Base-by-base conservation (phyloP, 2,797 vertebrate species). In the Artibeus lituratus region DNA sequence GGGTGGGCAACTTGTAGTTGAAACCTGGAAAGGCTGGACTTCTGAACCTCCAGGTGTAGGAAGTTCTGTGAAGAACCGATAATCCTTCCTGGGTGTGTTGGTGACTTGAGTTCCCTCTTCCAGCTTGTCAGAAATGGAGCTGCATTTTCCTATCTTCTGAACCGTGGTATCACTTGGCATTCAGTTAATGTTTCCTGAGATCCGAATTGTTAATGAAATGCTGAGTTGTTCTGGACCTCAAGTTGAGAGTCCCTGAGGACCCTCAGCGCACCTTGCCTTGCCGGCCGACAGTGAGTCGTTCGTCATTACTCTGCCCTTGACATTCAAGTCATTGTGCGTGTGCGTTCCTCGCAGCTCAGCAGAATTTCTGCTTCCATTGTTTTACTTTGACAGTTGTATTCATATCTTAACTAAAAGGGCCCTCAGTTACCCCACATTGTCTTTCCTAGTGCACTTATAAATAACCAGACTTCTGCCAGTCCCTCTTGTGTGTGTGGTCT, bases 81-180 rank as follows among this genome's bases (percentile, higher is more conserved):
- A n/a, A 3, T 82, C 44, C 37, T 44, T 76, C 12, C 49, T 21
- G 53, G 89, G 14, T 78, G 10, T 39, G 8, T n/a, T 42, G 32
- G 14, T n/a, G 81, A n/a, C 90, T 69, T 76, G 10, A 29, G 70
- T 67, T 82, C 42, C 2, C 69, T 87, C 51, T 57, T 92, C 35
- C 16, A 53, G 3, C 69, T 97, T 85, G 47, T 86, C 72, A 93
- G 65, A 59, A 69, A 83, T 9, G 3, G 70, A 69, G 69, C 59
- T 96, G 37, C 59, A 32, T 85, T 96, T 92, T 78, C 81, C 0
- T 81, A 35, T 65, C 55, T 95, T 83, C 53, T 83, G 11, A 51
- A 47, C 3, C 55, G 49, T 84, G 19, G 35, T 62, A 0, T 57
- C 70, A 55, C 21, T 85, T 87, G 76, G 59, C 89, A 91, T 94